These are phyloP conservation scores for Cebidichthys violaceus DNA, from an alignment of 2,113 vertebrate genomes.

Conservation along the genomic window DNA sequence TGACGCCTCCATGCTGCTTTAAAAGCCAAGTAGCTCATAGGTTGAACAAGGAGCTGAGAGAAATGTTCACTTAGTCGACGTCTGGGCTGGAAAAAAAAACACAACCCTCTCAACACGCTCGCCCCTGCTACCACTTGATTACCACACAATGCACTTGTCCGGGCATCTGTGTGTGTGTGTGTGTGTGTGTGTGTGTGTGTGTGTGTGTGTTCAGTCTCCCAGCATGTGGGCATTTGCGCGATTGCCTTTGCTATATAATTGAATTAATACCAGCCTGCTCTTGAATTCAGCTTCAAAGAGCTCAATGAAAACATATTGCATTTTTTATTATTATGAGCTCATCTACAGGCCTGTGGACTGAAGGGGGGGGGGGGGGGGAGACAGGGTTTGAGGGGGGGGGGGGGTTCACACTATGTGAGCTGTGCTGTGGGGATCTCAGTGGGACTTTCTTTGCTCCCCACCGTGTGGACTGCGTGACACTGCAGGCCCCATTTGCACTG, in stretches of 20 bases:
- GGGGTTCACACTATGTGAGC: conserved; percentile 40
- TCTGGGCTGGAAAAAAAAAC: conserved; percentile 31
- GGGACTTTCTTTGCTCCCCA: conserved; percentile 29
- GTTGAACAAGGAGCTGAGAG: conserved; percentile 53
- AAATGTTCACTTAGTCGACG: conserved; percentile 56
- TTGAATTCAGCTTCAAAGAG: conserved; percentile 52
- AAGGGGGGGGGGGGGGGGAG: not conserved
- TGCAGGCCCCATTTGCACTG: conserved; percentile 39
- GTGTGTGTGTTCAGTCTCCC: conserved; percentile 1
- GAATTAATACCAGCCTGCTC: conserved; percentile 24
- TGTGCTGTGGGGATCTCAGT: conserved; percentile 52
- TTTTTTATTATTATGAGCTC: conserved; percentile 24
- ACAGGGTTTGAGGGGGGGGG: not conserved
- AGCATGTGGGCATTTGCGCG: conserved; percentile 32
- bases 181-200: conserved; percentile 9
- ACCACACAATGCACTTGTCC: conserved; percentile 38
- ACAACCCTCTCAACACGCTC: conserved; percentile 20
- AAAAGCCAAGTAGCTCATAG: conserved; percentile 55
- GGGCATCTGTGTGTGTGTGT: conserved; percentile 5
- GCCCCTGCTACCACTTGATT: conserved; percentile 23
- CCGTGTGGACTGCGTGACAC: conserved; percentile 22
- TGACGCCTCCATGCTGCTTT: conserved; percentile 65
- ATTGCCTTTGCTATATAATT: conserved; percentile 39
- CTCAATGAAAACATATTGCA: conserved; percentile 25
- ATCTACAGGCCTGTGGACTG: not conserved